Conservation (phyloP, 2,797 vertebrate species). For the Clangula hyemalis region DNA sequence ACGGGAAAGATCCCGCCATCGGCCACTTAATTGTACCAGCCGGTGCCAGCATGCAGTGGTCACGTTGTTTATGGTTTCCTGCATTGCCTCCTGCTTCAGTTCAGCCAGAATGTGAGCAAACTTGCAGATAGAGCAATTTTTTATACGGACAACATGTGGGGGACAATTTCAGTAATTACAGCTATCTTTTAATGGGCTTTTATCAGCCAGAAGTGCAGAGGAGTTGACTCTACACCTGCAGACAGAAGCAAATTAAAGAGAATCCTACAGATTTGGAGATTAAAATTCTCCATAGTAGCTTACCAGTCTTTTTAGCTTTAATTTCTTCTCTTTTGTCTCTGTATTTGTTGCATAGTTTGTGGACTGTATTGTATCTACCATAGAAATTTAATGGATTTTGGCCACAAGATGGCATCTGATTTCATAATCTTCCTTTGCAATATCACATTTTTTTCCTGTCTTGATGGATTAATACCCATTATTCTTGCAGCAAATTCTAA, state of each 20-base stretch:
- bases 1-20: neutral
- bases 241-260: neutral
- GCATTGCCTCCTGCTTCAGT: neutral
- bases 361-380: neutral
- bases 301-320: neutral
- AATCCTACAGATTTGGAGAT: neutral
- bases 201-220: neutral
- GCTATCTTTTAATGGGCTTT: neutral
- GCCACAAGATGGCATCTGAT: slow-evolving; percentile 74
- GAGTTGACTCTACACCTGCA: neutral
- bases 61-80: neutral
- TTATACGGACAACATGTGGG: neutral
- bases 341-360: neutral
- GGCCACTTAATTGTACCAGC: neutral
- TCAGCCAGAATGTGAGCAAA: neutral
- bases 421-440: slow-evolving; percentile 44
- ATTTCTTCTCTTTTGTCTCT: neutral
- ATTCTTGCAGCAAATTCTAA: slow-evolving; percentile 49
- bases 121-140: neutral
- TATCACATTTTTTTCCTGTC: neutral
- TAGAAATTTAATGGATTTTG: slow-evolving; percentile 14
- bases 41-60: neutral
- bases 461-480: neutral
- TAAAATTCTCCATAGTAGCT: neutral
- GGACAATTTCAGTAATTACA: neutral